These are phyloP conservation scores for Athrips mouffetella DNA, from an alignment of 2,888 invertebrate species.

Conservation along the genomic window DNA sequence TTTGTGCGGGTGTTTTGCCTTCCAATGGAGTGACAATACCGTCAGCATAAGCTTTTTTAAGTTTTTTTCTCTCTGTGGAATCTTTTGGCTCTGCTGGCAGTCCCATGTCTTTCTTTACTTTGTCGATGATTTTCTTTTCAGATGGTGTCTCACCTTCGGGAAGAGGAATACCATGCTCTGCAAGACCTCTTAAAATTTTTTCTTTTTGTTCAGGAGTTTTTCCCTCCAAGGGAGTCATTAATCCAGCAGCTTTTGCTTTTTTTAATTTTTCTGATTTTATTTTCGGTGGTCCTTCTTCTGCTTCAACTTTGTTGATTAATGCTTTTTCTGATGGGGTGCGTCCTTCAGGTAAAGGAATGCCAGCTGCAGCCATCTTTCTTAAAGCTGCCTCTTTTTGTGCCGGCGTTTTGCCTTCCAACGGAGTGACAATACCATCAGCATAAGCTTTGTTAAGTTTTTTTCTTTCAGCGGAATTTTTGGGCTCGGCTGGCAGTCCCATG, in stretches of 20 bases:
- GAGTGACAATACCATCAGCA: too few species aligned
- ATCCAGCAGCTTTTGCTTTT: conserved; percentile 18
- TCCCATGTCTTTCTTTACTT: conserved; percentile 31
- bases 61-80: conserved; percentile 25
- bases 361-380: neutral
- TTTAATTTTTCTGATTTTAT: conserved; percentile 22
- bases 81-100: conserved; percentile 35
- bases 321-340: conserved; percentile 33
- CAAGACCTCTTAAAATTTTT: neutral
- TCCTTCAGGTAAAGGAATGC: conserved; percentile 32
- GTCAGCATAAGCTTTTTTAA: conserved; percentile 28
- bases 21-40: conserved; percentile 31
- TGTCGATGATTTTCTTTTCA: conserved; percentile 31
- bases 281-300: conserved; percentile 22
- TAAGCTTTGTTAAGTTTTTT: conserved; percentile 26
- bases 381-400: conserved; percentile 16
- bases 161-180: conserved; percentile 22
- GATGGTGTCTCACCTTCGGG: conserved; percentile 34
- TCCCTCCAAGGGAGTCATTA: conserved; percentile 24
- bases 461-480: conserved; percentile 30
- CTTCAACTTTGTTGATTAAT: conserved; percentile 32
- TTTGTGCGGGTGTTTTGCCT: conserved; percentile 33
- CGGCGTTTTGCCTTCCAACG: conserved; percentile 25
- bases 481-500: too few species aligned
- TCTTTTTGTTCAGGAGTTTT: conserved; percentile 11